Evolutionary conservation across 2,888 invertebrate species (phyloP).

Genomic region (Augochlorella aurata): DNA sequence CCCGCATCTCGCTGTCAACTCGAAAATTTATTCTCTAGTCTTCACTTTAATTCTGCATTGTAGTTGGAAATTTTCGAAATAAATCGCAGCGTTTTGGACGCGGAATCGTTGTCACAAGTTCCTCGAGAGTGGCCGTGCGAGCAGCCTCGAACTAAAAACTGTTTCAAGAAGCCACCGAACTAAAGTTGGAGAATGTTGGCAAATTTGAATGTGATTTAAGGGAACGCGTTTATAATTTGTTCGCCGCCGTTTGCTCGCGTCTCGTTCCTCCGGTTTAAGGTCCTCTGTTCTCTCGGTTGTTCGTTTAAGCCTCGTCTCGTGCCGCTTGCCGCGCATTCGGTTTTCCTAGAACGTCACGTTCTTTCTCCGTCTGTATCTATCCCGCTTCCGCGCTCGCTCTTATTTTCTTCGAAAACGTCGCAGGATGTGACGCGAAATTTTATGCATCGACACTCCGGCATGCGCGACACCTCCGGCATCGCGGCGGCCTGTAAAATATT

Average conservation of each 20-base stretch:
- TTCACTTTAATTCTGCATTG: not conserved
- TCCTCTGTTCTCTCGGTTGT: not conserved
- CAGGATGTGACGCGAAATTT: constrained; percentile 66
- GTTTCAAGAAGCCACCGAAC: not conserved
- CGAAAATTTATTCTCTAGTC: not conserved
- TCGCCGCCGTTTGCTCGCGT: not conserved
- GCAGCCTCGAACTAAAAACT: not conserved
- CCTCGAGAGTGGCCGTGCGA: not conserved
- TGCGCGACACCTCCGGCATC: constrained; percentile 56
- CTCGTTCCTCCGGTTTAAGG: not conserved
- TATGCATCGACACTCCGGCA: constrained; percentile 63
- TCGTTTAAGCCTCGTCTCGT: not conserved
- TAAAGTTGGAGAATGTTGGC: not conserved
- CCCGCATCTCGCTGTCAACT: too few species aligned
- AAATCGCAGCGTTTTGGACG: not conserved
- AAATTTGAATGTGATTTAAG: not conserved
- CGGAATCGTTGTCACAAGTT: not conserved
- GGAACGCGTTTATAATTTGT: not conserved
- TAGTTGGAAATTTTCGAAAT: not conserved
- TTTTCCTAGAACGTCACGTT: not conserved
- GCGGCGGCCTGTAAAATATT: constrained; percentile 64
- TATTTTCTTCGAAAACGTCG: constrained; percentile 51
- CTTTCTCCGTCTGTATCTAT: not conserved
- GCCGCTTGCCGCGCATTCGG: not conserved
- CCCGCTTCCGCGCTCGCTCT: constrained; percentile 17